Conservation (phyloP, 2,113 vertebrate genomes). For the Salvelinus alpinus region DNA sequence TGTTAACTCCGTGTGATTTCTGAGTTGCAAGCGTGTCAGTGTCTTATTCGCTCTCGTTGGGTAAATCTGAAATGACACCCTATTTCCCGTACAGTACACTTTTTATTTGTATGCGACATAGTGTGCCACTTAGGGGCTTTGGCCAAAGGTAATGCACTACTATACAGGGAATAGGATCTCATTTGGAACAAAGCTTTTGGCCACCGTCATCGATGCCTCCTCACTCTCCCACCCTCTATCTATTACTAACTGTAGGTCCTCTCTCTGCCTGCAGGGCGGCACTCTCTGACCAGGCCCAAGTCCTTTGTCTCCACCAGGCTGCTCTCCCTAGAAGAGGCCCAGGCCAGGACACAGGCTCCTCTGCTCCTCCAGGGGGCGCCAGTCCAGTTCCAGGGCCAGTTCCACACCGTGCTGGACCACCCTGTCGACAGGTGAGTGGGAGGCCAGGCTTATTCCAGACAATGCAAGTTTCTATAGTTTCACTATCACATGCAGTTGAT, state of each 20-base stretch:
- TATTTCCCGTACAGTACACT: too few relatives aligned
- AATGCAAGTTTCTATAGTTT: neutral
- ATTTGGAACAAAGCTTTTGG: neutral
- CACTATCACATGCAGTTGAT: neutral
- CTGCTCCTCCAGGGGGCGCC: constrained; percentile 51
- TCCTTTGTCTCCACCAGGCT: constrained; percentile 78
- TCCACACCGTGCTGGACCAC: constrained; percentile 57
- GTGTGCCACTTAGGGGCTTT: too few relatives aligned
- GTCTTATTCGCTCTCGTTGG: neutral
- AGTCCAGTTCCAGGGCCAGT: constrained; percentile 42
- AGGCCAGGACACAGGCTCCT: constrained; percentile 77
- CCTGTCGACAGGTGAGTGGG: constrained; percentile 56
- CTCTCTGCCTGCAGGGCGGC: constrained; percentile 63
- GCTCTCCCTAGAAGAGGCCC: constrained; percentile 80
- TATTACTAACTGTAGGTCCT: neutral
- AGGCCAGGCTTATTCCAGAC: neutral
- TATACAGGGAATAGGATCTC: too few relatives aligned
- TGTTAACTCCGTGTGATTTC: neutral
- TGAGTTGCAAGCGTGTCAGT: neutral
- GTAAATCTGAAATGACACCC: too few relatives aligned
- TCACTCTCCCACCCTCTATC: too few relatives aligned
- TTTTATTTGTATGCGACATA: too few relatives aligned
- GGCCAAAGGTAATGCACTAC: too few relatives aligned
- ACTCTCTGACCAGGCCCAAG: constrained; percentile 78
- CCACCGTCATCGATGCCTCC: neutral